phyloP scores from a whole-genome alignment of 2,888 invertebrate species.

The Drosophila anceps region DNA sequence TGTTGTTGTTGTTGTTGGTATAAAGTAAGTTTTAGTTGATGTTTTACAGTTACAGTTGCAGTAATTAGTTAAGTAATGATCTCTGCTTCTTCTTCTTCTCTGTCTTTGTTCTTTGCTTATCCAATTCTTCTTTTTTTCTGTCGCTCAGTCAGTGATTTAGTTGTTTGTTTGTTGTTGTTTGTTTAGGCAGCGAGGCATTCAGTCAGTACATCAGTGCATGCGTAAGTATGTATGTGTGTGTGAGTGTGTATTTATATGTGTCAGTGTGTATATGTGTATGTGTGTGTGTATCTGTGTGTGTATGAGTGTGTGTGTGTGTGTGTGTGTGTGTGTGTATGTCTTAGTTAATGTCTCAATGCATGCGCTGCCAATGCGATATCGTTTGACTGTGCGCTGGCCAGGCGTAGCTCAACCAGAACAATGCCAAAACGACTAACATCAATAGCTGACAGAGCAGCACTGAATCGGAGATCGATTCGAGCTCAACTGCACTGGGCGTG shows the following conservation, averaged over 20 bases:
- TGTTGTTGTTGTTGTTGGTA: slow-evolving; percentile 42
- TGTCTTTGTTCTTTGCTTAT: slow-evolving; percentile 13
- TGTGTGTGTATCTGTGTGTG: slow-evolving; percentile 24
- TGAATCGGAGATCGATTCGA: slow-evolving; percentile 48
- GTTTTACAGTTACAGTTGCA: slow-evolving; percentile 54
- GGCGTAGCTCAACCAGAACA: slow-evolving; percentile 50
- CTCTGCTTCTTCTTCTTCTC: background rate
- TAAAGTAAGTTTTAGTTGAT: slow-evolving; percentile 72
- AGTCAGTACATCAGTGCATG: slow-evolving; percentile 77
- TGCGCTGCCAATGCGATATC: slow-evolving; percentile 49
- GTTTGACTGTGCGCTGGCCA: slow-evolving; percentile 35
- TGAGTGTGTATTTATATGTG: slow-evolving; percentile 20
- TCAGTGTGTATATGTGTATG: slow-evolving; percentile 16
- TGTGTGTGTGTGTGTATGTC: slow-evolving; percentile 8
- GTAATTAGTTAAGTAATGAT: slow-evolving; percentile 44
- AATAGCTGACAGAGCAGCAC: slow-evolving; percentile 46
- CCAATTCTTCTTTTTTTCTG: slow-evolving; percentile 39
- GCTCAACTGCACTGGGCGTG: slow-evolving; percentile 30
- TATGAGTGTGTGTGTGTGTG: slow-evolving; percentile 21
- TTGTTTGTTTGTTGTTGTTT: slow-evolving; percentile 50
- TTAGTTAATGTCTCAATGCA: slow-evolving; percentile 30
- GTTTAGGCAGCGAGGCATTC: slow-evolving; percentile 77
- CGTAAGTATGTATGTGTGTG: slow-evolving; percentile 32
- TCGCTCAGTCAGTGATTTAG: slow-evolving; percentile 80
- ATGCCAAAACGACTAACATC: slow-evolving; percentile 35